Percentiles rank a stretch among this genome's conserved stretches.
These are phyloP conservation scores for Betta splendens DNA, from an alignment of 2,797 vertebrate genomes.

Conservation along the genomic window DNA sequence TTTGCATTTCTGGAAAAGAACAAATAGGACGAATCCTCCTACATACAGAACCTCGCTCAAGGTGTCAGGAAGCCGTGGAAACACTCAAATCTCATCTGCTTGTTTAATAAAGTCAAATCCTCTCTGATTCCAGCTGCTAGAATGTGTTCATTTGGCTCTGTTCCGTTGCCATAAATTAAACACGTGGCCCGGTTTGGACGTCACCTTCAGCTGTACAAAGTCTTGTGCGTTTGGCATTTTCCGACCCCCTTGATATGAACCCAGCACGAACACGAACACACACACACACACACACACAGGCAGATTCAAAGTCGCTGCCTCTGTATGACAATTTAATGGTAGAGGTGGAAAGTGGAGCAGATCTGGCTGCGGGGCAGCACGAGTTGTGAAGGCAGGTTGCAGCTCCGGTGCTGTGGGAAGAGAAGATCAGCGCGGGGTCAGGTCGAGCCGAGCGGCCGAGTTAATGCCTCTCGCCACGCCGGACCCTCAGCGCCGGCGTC, in stretches of 20 bases:
- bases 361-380: conserved; percentile 71
- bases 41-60: too few species aligned
- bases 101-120: background rate
- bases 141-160: background rate
- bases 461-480: conserved; percentile 63
- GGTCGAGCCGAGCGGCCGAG: conserved; percentile 37
- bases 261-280: background rate
- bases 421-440: conserved; percentile 58
- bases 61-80: too few species aligned
- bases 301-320: conserved; percentile 42
- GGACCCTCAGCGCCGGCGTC: conserved; percentile 33
- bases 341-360: conserved; percentile 77
- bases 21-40: too few species aligned
- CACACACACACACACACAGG: conserved; percentile 13
- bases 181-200: background rate
- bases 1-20: too few species aligned
- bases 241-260: background rate
- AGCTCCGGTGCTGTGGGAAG: conserved; percentile 38
- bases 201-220: too few species aligned
- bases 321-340: conserved; percentile 60
- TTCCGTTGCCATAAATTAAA: background rate
- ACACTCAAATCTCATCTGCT: too few species aligned
- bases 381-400: conserved; percentile 56
- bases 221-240: background rate
- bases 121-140: too few species aligned